Evolutionary conservation across 92 coral and sea anemone genomes (phyloP).

Genomic region (Parazoanthus swiftii): DNA sequence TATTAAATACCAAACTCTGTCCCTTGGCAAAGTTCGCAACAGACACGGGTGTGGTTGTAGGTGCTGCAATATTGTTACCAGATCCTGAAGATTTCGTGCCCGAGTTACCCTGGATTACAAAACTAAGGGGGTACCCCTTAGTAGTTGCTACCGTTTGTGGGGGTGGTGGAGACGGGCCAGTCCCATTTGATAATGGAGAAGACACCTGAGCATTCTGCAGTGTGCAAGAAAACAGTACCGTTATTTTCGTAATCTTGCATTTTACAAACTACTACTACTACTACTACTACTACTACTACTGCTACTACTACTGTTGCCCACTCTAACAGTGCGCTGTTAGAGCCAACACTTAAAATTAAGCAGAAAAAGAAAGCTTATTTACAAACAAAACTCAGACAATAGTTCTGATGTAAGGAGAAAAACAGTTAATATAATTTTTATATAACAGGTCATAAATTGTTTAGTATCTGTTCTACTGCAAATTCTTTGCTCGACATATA

Average conservation of each 20-base stretch:
- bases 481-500: no score
- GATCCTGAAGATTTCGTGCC: slow-evolving; percentile 47
- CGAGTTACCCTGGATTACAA: slow-evolving; percentile 78
- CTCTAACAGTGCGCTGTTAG: no score
- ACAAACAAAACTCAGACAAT: no score
- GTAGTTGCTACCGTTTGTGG: slow-evolving; percentile 75
- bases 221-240: neutral
- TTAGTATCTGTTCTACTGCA: no score
- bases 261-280: neutral
- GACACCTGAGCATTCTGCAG: slow-evolving; percentile 54
- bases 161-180: slow-evolving; percentile 87
- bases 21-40: slow-evolving; percentile 65
- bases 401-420: no score
- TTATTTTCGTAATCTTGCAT: neutral
- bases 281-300: no score
- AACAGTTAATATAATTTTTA: no score
- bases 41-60: slow-evolving; percentile 49
- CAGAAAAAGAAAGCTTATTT: no score
- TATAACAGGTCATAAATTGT: no score
- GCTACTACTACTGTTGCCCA: no score
- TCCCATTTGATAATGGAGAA: slow-evolving; percentile 84
- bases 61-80: slow-evolving; percentile 46
- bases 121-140: slow-evolving; percentile 80
- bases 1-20: slow-evolving; percentile 88
- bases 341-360: no score